Base-by-base conservation (phyloP, 2,797 vertebrate species). In the Pempheris klunzingeri region DNA sequence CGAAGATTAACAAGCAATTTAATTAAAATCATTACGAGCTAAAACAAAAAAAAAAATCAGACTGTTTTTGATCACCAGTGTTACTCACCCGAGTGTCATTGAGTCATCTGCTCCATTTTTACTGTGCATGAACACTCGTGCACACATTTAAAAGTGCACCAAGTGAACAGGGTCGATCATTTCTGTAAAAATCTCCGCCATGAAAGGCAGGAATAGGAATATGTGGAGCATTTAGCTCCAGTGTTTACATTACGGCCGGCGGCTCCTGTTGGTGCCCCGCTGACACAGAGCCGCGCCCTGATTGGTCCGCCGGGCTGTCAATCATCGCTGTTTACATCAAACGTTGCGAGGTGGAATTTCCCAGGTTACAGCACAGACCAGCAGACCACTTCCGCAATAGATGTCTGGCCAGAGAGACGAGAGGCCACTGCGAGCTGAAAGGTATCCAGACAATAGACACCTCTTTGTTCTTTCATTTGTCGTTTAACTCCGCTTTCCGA, bases 291-390 rank as follows among this genome's bases (percentile, higher is more conserved):
- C 76, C 32, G 47, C 1, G 13, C 30, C 0, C 72, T 80, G 86
- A 94, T 94, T 95, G 93, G 93, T 38, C 60, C 11, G 30, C 6
- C 0, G 0, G 0, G 26, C 46, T 84, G 92, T 91, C 94, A 93
- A 41, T 88, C 88, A 88, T 34, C 53, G 90, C 93, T 95, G 94
- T 95, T 95, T 94, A 95, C 93, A 92, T 93, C 90, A 92, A 92
- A 91, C 89, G 90, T 86, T 82, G 86, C 78, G 91, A 92, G 92
- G 90, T 94, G 95, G 95, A 96, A 96, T 95, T 95, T 96, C 95
- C 95, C 95, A 92, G 90, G 93, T 94, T 95, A 94, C 93, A 90
- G 91, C 91, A 89, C 74, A 84, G 90, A 91, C 80, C 91, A 93
- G 84, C 70, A 84, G 87, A 92, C 93, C 93, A 95, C 95, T 95